These are phyloP conservation scores for Myotis lucifugus DNA, from an alignment of 2,113 vertebrate species.

Conservation along the genomic window DNA sequence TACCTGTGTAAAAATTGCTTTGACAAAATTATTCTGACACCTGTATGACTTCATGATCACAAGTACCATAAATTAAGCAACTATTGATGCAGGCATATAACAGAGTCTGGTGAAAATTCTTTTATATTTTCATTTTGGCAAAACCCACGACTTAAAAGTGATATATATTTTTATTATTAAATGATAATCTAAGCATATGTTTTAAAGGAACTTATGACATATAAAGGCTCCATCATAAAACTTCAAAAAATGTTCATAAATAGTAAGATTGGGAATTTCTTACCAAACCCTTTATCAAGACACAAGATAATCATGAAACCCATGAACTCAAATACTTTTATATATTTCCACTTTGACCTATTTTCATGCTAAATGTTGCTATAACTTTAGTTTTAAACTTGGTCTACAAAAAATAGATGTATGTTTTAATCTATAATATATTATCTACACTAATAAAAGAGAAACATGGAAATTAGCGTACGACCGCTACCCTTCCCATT, in stretches of 20 bases:
- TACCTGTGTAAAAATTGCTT: conserved; percentile 50
- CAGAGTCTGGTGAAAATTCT: conserved; percentile 44
- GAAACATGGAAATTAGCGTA: too few species aligned
- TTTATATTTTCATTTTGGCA: background rate
- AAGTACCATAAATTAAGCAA: conserved; percentile 57
- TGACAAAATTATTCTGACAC: background rate
- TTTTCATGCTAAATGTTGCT: background rate
- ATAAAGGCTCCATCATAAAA: background rate
- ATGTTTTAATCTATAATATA: background rate
- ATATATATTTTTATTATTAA: conserved; percentile 50
- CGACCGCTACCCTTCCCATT: too few species aligned
- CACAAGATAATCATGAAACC: conserved; percentile 33
- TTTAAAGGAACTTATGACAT: conserved; percentile 70
- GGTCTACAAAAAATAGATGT: background rate
- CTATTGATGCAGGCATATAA: conserved; percentile 52
- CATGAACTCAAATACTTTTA: conserved; percentile 45
- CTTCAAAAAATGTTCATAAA: background rate
- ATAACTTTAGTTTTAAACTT: conserved; percentile 22
- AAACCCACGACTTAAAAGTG: conserved; percentile 12
- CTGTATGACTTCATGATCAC: background rate
- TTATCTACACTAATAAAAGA: too few species aligned
- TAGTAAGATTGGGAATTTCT: conserved; percentile 42
- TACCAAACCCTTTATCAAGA: conserved; percentile 45
- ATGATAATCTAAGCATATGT: conserved; percentile 37
- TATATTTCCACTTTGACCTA: conserved; percentile 19